A percentile compares a stretch with the other conserved stretches of the same genome.
Conservation (phyloP, 2,113 vertebrate species). For the Diadophis punctatus region DNA sequence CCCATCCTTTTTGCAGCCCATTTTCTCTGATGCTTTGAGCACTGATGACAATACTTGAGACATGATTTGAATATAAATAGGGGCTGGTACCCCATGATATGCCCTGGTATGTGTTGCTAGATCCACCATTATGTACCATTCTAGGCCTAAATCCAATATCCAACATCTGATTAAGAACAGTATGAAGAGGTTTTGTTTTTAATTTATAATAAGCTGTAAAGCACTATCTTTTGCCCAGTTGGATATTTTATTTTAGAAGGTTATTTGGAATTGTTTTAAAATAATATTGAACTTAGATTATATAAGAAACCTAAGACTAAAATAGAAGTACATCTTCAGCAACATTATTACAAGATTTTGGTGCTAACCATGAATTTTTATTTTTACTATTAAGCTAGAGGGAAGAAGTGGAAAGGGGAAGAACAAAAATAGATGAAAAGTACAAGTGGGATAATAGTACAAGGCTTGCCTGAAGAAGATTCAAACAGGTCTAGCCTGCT, state of each 20-base stretch:
- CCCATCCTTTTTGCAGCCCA: neutral
- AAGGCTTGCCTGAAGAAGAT: neutral
- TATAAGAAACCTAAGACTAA: neutral
- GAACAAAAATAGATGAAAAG: too few species aligned
- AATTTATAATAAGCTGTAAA: neutral
- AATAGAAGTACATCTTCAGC: neutral
- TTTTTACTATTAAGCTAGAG: neutral
- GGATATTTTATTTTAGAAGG: neutral
- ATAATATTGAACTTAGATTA: neutral
- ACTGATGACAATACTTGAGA: neutral
- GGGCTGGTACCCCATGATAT: neutral
- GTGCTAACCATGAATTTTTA: neutral
- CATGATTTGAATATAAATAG: neutral
- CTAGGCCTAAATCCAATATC: neutral
- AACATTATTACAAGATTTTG: neutral
- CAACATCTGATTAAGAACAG: neutral
- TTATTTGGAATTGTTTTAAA: neutral
- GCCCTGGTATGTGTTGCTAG: neutral
- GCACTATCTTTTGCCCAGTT: neutral
- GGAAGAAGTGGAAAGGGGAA: neutral
- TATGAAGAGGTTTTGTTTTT: neutral
- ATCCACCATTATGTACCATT: neutral
- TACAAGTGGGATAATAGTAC: neutral
- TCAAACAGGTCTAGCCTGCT: too few species aligned
- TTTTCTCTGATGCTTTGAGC: neutral